Evolutionary conservation across 2,797 vertebrate species (phyloP), one percentile per base, ranked within the genome.

Genomic region (Xenentodon cancila): DNA sequence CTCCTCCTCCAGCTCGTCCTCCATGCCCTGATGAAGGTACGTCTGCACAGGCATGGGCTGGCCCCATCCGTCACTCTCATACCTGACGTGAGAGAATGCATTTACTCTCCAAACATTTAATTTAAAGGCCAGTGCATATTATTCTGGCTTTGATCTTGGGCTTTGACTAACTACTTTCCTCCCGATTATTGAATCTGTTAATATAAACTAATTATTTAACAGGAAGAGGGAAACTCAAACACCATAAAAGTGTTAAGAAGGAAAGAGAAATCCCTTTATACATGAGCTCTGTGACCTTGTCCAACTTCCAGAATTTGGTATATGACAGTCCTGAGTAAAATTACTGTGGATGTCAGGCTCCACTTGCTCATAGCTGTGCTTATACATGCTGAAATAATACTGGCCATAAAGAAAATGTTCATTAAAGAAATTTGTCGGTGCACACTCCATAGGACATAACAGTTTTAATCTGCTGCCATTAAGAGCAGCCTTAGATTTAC

Each of bases 1-100:
- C 1, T 99, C 97, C 81, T 99, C 98, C 91, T 99, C 97, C 74
- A 99, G 92, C 83, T 99, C 98, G 68, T 99, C 98, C 81, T 99
- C 97, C 93, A 99, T 93, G 60, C 97, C 98, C 84, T 99, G 98
- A 85, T 99, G 98, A 65, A 99, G 92, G 71, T 99, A 99, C 5
- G 97, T 98, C 85, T 99, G 97, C 51, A 99, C 95, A 0, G 97
- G 97, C 85, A 99, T 94, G 19, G 97, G 95, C 0, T 97, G 95
- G 13, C 97, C 97, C 98, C 98, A 99, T 40, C 94, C 95, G 68
- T 99, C 97, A 68, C 96, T 98, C 77, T 98, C 97, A 66, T 99
- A 99, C 74, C 98, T 99, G 85, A 76, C 80, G 15, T 7, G 20
- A 43, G 53, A 7, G 47, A 55, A 43, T 5, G 59, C 7, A 9